These are phyloP conservation scores for Nipponia nippon DNA, from an alignment of 2,113 vertebrate species.

Conservation along the genomic window DNA sequence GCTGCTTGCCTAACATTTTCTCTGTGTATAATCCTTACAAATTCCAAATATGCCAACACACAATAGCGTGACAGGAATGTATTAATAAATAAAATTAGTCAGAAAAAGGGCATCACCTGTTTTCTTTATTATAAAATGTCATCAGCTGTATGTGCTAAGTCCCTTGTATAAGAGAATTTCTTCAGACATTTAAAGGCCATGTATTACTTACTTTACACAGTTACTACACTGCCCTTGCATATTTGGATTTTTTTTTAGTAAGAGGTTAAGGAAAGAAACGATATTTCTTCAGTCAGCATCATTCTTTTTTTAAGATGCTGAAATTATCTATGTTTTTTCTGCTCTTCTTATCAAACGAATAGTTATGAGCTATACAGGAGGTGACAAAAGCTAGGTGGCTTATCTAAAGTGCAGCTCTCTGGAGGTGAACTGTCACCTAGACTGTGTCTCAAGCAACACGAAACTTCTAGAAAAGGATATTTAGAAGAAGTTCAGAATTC, in stretches of 20 bases:
- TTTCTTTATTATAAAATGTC: conserved; percentile 22
- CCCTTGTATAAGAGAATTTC: background rate
- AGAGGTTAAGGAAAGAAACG: background rate
- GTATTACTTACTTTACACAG: background rate
- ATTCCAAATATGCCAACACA: background rate
- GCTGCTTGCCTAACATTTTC: background rate
- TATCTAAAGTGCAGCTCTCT: background rate
- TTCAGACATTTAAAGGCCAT: background rate
- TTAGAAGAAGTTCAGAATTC: background rate
- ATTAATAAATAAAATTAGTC: conserved; percentile 10
- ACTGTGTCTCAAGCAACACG: background rate
- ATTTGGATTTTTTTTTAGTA: background rate
- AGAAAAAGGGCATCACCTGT: background rate
- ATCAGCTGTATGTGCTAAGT: background rate
- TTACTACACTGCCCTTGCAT: background rate
- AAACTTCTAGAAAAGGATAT: background rate
- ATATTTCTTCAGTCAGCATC: background rate
- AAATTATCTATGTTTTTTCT: background rate
- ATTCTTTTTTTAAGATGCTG: background rate
- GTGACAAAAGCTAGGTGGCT: background rate
- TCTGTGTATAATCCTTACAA: background rate
- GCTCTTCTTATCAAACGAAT: background rate
- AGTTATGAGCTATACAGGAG: background rate
- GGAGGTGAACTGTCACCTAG: background rate
- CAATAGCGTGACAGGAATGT: background rate